Base-by-base conservation (phyloP, 2,888 invertebrate genomes). In the Melolontha melolontha region DNA sequence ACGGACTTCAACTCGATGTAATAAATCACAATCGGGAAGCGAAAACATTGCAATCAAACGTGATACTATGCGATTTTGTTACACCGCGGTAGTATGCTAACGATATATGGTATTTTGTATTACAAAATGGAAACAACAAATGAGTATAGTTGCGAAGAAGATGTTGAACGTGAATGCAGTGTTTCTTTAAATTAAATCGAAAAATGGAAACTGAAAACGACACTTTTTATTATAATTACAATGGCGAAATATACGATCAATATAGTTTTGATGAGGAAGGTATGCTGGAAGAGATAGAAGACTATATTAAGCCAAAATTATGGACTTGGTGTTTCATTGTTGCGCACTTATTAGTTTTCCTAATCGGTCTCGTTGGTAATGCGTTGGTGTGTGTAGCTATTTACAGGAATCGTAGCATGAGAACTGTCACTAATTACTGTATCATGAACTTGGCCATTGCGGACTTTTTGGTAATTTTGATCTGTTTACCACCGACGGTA, bases 401-500 rank as follows among this genome's bases (percentile, higher is more conserved):
- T 17, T 93, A 94, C 79, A 87, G 93, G 68, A 96, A 96, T 79
- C 92, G 91, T 75, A 88, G 91, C 0, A 96, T 97, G 95, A 86
- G 95, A 72, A 96, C 95, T 0, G 95, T 97, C 50, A 97, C 97
- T 67, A 97, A 97, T 83, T 93, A 94, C 80, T 96, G 96, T 82
- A 93, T 97, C 78, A 94, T 95, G 67, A 96, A 97, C 80, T 84
- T 96, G 75, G 95, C 96, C 0, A 87, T 92, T 49, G 92, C 92
- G 0, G 96, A 97, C 81, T 93, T 97, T 78, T 87, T 96, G 84
- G 96, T 97, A 71, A 92, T 97, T 47, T 82, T 96, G 62, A 89
- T 96, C 74, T 97, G 96, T 81, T 85, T 96, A 74, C 96, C 96
- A 0, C 92, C 95, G 0, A 92, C 94, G 0, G 92, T 95, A 41